phyloP scores from a whole-genome alignment of 2,888 invertebrate genomes.

The Sericinus montela region DNA sequence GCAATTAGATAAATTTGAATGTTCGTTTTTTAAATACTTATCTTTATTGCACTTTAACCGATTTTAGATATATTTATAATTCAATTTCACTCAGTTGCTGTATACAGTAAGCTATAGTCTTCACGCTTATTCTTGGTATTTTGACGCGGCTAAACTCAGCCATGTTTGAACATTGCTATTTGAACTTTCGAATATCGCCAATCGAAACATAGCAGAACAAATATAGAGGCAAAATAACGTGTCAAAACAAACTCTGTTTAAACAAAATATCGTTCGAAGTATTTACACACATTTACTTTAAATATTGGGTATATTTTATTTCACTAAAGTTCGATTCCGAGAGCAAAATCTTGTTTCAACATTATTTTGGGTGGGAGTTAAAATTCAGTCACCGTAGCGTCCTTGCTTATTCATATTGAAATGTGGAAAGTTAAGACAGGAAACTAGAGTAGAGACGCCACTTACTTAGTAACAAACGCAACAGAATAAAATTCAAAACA shows the following conservation, averaged over 20 bases:
- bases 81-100: no score
- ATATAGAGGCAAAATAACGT: slow-evolving; percentile 42
- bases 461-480: slow-evolving; percentile 14
- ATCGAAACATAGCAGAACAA: slow-evolving; percentile 59
- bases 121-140: slow-evolving; percentile 49
- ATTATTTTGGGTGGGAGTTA: slow-evolving; percentile 9
- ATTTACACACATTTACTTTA: slow-evolving; percentile 3
- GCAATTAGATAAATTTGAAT: neutral
- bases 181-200: slow-evolving; percentile 71
- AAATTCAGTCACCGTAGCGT: slow-evolving; percentile 12
- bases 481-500: slow-evolving; percentile 19
- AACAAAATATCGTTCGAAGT: slow-evolving; percentile 8
- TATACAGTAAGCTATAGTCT: no score
- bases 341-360: slow-evolving; percentile 7
- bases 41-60: neutral
- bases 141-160: slow-evolving; percentile 32
- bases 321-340: slow-evolving; percentile 4
- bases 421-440: slow-evolving; percentile 20
- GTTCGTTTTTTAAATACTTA: no score
- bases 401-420: slow-evolving; percentile 18
- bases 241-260: slow-evolving; percentile 8
- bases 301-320: neutral
- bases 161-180: slow-evolving; percentile 61
- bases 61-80: no score
- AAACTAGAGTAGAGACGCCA: slow-evolving; percentile 18